Evolutionary conservation across 2,888 invertebrate genomes (phyloP).

Genomic region (Abrostola tripartita): DNA sequence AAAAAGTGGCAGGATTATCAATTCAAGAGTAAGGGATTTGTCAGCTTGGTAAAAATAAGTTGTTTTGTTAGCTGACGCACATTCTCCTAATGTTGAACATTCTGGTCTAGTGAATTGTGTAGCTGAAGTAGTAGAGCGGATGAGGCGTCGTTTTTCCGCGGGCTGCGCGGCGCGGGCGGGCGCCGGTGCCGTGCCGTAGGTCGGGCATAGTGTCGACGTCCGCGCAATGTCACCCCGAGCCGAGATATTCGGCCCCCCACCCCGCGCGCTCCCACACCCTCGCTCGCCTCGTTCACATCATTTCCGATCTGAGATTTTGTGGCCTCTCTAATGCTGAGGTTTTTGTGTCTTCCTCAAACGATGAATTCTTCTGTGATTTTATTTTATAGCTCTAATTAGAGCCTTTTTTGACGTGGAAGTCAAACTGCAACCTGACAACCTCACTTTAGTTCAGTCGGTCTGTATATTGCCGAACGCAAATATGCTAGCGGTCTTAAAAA

Average conservation of each 20-base stretch:
- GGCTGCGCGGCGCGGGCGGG: conserved; percentile 64
- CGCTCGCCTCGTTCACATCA: conserved; percentile 62
- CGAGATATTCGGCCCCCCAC: conserved; percentile 73
- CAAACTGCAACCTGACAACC: neutral
- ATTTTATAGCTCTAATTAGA: conserved; percentile 4
- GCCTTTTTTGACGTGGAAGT: neutral
- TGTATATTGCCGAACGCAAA: neutral
- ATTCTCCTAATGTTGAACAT: conserved; percentile 35
- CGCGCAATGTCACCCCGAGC: conserved; percentile 85
- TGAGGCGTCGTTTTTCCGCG: conserved; percentile 72
- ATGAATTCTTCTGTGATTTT: conserved; percentile 9
- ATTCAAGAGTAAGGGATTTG: conserved; percentile 18
- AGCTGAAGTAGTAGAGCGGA: conserved; percentile 63
- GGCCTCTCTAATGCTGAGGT: conserved; percentile 60
- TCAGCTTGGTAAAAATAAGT: conserved; percentile 23
- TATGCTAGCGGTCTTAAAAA: conserved; percentile 5
- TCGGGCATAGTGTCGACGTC: conserved; percentile 84
- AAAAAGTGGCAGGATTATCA: conserved; percentile 24
- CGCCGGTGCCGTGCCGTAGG: conserved; percentile 78
- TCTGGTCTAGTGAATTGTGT: conserved; percentile 43
- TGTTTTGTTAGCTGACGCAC: conserved; percentile 27
- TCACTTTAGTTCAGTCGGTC: too few species aligned
- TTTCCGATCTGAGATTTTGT: conserved; percentile 76
- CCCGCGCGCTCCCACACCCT: conserved; percentile 51
- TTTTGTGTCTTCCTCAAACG: conserved; percentile 39